phyloP scores from a whole-genome alignment of 1,140 invertebrate species.

The Aphis gossypii region DNA sequence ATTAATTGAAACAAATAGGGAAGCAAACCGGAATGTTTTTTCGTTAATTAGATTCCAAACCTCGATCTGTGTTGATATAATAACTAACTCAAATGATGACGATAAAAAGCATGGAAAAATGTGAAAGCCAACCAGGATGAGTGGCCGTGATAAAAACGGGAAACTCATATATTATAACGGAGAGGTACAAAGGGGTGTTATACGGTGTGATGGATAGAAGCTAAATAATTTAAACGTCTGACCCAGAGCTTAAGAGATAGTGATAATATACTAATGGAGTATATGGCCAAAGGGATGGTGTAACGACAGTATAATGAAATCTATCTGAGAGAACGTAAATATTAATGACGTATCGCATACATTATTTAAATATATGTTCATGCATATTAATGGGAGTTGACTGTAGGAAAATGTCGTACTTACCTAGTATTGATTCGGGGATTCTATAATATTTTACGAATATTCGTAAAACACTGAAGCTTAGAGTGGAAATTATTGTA shows the following conservation, averaged over 20 bases:
- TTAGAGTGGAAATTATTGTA: background rate
- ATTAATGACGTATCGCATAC: background rate
- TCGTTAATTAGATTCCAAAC: no score
- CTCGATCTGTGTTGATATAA: background rate
- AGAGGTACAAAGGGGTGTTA: background rate
- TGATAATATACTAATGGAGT: background rate
- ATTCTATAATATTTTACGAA: background rate
- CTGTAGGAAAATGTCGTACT: constrained; percentile 3
- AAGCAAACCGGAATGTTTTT: background rate
- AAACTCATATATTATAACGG: background rate
- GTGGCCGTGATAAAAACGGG: background rate
- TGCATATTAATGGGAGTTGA: background rate
- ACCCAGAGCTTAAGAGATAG: background rate
- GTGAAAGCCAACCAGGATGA: background rate
- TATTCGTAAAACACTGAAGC: background rate
- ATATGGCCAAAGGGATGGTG: background rate
- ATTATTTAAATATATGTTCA: background rate
- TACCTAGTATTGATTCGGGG: background rate
- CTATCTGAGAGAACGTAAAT: background rate
- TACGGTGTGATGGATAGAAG: background rate
- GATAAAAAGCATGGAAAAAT: background rate
- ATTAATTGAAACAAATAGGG: background rate
- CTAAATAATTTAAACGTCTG: constrained; percentile 22
- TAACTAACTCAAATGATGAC: background rate
- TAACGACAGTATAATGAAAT: constrained; percentile 18